Conservation (phyloP, 2,113 vertebrate genomes). For the Rafetus swinhoei region DNA sequence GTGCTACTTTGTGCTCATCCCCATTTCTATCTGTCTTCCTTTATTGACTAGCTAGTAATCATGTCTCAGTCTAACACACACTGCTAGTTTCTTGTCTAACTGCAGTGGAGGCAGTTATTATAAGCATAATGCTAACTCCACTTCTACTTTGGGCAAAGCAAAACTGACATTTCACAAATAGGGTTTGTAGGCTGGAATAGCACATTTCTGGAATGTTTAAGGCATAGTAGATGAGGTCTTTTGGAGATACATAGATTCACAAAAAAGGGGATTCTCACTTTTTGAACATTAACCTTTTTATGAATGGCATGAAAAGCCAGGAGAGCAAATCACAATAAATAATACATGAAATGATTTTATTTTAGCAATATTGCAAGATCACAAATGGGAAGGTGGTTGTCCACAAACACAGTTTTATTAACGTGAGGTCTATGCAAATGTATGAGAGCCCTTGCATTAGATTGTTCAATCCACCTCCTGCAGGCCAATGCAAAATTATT, state of each 20-base stretch:
- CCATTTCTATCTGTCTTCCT: neutral
- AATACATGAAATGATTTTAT: neutral
- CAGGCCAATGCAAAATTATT: neutral
- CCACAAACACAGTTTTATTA: neutral
- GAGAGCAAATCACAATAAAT: neutral
- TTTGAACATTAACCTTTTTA: neutral
- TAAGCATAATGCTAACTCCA: neutral
- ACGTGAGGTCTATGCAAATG: neutral
- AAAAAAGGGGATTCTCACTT: neutral
- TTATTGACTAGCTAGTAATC: neutral
- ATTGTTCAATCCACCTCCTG: neutral
- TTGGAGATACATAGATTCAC: neutral
- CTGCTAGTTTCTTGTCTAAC: neutral
- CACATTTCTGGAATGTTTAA: neutral
- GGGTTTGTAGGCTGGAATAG: neutral
- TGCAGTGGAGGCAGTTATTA: neutral
- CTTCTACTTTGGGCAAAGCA: neutral
- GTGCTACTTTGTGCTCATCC: neutral
- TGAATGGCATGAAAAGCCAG: neutral
- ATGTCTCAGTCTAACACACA: neutral
- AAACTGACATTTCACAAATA: neutral
- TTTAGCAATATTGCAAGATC: neutral
- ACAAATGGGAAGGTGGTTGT: neutral
- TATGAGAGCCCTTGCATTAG: neutral
- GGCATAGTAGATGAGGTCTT: neutral